Percentiles rank a stretch among this genome's conserved stretches.
These are phyloP conservation scores for Rhinella marina DNA, from an alignment of 2,797 vertebrate species.

Conservation along the genomic window DNA sequence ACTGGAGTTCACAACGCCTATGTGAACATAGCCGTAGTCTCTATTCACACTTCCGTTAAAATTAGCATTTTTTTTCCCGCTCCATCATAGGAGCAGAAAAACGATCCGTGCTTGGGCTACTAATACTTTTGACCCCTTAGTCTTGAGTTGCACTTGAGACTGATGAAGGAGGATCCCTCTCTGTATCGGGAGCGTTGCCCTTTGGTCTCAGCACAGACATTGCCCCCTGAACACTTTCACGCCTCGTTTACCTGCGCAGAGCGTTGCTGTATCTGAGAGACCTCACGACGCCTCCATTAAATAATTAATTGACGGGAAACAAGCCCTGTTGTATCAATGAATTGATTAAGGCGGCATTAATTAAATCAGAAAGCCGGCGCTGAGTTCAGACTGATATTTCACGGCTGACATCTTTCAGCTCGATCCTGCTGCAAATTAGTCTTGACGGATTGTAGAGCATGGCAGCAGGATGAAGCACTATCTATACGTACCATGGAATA, in stretches of 20 bases:
- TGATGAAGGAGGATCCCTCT: background rate
- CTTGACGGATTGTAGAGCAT: background rate
- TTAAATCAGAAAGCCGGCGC: slow-evolving; percentile 15
- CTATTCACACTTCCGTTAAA: too few species aligned
- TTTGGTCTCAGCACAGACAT: background rate
- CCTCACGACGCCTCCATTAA: background rate
- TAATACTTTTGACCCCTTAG: too few species aligned
- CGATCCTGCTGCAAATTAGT: background rate
- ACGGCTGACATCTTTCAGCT: slow-evolving; percentile 2
- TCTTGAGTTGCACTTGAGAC: background rate
- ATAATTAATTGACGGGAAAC: background rate
- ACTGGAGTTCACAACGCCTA: too few species aligned
- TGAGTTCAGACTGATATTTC: slow-evolving; percentile 6
- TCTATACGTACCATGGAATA: background rate
- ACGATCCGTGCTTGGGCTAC: too few species aligned
- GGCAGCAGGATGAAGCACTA: background rate
- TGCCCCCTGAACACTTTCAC: background rate
- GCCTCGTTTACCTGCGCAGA: background rate
- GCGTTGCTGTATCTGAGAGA: background rate
- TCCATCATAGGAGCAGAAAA: too few species aligned
- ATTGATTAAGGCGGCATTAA: background rate
- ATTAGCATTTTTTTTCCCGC: too few species aligned
- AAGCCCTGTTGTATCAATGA: slow-evolving; percentile 1
- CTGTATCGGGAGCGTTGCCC: background rate
- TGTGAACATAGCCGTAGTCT: too few species aligned